A percentile compares a stretch with the other conserved stretches of the same genome.
Evolutionary conservation across 1,140 invertebrate genomes (phyloP).

Genomic region (Caerostris extrusa): DNA sequence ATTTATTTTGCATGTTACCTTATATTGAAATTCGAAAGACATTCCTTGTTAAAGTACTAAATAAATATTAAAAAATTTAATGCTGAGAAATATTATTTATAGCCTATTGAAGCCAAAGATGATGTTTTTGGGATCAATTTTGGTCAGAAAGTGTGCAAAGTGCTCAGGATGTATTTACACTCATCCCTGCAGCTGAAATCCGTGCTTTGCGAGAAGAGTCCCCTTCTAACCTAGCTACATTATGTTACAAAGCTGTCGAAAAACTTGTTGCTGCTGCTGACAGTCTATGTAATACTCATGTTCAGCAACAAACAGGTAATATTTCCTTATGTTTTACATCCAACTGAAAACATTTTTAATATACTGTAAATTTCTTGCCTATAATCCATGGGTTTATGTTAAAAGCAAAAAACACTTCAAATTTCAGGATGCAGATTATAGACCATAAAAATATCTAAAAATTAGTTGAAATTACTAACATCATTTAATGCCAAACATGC

Average conservation of each 20-base stretch:
- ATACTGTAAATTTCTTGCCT: no score
- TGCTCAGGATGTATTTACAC: conserved; percentile 97
- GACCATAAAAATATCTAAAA: no score
- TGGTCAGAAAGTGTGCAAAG: conserved; percentile 97
- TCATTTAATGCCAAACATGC: no score
- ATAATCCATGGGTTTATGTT: no score
- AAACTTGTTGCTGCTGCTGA: conserved; percentile 96
- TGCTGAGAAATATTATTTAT: not conserved
- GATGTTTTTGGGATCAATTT: conserved; percentile 99
- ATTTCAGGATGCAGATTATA: no score
- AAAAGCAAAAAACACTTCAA: no score
- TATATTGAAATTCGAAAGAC: no score
- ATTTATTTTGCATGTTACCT: no score
- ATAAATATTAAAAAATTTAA: no score
- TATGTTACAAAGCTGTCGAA: conserved; percentile 99
- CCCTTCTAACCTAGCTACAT: conserved; percentile 98
- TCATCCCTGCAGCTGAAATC: conserved; percentile 97
- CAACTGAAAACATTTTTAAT: no score
- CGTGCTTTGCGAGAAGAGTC: conserved; percentile 95
- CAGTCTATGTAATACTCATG: conserved; percentile 93
- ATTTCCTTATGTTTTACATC: not conserved
- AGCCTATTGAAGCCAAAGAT: conserved; percentile 95
- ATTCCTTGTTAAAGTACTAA: no score
- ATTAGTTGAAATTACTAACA: no score
- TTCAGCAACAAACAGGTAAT: conserved; percentile 95